A percentile compares a stretch with the other conserved stretches of the same genome.
These are phyloP conservation scores for Ostrea edulis DNA, from an alignment of 1,140 invertebrate genomes.

Conservation along the genomic window DNA sequence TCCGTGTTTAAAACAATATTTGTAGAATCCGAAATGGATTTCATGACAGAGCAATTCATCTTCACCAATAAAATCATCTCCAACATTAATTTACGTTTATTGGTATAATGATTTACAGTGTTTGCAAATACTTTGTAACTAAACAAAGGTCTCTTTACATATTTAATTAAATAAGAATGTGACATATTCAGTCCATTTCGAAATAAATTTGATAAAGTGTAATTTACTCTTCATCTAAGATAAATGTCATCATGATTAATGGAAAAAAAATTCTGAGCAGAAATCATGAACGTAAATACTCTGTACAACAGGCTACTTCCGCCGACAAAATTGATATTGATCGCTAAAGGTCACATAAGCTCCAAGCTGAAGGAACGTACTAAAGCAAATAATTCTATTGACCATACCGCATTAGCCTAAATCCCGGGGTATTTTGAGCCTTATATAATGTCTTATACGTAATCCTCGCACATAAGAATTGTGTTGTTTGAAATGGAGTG, in stretches of 20 bases:
- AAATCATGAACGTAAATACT: conserved; percentile 12
- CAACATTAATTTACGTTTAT: background rate
- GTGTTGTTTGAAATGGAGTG: background rate
- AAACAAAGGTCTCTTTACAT: background rate
- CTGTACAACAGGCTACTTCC: background rate
- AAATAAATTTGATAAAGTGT: conserved; percentile 33
- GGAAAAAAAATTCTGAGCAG: background rate
- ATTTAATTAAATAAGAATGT: conserved; percentile 23
- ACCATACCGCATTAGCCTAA: background rate
- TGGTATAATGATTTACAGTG: background rate
- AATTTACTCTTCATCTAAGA: conserved; percentile 3
- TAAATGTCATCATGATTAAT: background rate
- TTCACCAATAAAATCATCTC: no score
- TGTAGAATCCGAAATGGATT: no score
- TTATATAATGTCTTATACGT: background rate
- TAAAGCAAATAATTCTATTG: conserved; percentile 18
- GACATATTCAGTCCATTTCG: background rate
- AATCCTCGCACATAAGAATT: background rate
- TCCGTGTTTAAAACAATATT: no score
- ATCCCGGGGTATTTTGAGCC: background rate
- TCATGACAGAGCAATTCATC: no score
- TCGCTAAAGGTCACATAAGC: conserved; percentile 3
- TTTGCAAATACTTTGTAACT: background rate
- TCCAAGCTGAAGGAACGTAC: conserved; percentile 4
- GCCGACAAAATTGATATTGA: conserved; percentile 33